phyloP scores from a whole-genome alignment of 2,113 vertebrate genomes.

The Melanerpes formicivorus region DNA sequence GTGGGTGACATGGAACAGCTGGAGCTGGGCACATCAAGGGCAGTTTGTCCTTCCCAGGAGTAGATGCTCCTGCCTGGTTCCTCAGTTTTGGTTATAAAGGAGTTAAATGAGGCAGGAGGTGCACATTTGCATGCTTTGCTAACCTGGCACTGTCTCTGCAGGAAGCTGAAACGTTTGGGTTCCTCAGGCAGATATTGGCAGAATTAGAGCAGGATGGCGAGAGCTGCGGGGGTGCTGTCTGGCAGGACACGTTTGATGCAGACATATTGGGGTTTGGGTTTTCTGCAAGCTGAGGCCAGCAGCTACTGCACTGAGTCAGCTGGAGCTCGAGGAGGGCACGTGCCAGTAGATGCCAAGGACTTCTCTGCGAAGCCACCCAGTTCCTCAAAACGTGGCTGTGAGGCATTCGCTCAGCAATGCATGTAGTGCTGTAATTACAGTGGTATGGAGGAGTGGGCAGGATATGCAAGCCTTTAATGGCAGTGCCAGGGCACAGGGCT shows the following conservation, averaged over 20 bases:
- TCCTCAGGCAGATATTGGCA: fast-evolving
- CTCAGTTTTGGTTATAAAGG: fast-evolving
- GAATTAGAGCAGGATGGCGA: background rate
- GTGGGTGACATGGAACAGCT: background rate
- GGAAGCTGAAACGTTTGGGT: background rate
- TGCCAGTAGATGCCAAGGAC: background rate
- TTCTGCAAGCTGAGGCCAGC: background rate
- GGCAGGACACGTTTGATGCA: fast-evolving
- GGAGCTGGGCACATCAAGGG: background rate
- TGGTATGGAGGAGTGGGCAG: fast-evolving
- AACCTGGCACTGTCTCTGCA: background rate
- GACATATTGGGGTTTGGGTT: background rate
- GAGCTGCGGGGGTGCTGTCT: background rate
- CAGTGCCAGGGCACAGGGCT: background rate
- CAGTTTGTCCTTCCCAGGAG: fast-evolving
- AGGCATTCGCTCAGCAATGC: background rate
- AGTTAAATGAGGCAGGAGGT: background rate
- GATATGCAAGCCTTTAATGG: background rate
- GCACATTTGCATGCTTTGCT: background rate
- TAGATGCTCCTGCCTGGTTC: background rate
- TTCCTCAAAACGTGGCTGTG: background rate
- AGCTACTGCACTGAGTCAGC: background rate
- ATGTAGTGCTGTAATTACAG: background rate
- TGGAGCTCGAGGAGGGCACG: background rate
- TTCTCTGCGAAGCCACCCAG: background rate